Percentiles rank a stretch among this genome's conserved stretches.
These are phyloP conservation scores for Bungarus multicinctus DNA, from an alignment of 2,113 vertebrate genomes.

Conservation along the genomic window DNA sequence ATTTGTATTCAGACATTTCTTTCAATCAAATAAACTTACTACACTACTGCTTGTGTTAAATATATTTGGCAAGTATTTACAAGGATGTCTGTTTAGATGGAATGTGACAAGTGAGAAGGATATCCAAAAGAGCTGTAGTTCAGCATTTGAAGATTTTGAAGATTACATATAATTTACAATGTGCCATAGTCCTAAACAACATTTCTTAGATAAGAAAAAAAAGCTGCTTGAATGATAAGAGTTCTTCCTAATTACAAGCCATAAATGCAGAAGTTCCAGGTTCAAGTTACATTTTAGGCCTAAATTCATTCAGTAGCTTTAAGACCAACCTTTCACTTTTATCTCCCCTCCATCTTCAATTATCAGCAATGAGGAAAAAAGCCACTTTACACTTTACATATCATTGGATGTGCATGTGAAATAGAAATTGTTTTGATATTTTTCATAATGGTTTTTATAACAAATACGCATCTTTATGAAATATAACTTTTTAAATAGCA, in stretches of 20 bases:
- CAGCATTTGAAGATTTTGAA: neutral
- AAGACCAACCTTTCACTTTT: neutral
- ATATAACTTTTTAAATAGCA: neutral
- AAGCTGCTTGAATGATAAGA: neutral
- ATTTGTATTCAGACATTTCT: neutral
- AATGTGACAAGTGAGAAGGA: neutral
- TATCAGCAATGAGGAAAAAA: neutral
- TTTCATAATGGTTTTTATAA: slow-evolving; percentile 29
- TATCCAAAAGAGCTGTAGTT: neutral
- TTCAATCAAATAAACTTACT: neutral
- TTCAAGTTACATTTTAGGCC: neutral
- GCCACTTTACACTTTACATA: neutral
- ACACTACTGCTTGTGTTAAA: neutral
- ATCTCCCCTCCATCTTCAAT: neutral
- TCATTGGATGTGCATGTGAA: neutral
- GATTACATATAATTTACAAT: neutral
- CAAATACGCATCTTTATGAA: neutral
- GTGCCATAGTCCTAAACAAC: neutral
- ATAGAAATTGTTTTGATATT: neutral
- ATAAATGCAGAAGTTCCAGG: neutral
- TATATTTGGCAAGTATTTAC: neutral
- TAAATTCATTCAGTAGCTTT: neutral
- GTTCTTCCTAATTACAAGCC: neutral
- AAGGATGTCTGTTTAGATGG: neutral
- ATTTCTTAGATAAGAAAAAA: neutral